A percentile compares a stretch with the other conserved stretches of the same genome.
Evolutionary conservation across 64 coral and sea anemone genomes (phyloP).

Genomic region (Porites lutea): DNA sequence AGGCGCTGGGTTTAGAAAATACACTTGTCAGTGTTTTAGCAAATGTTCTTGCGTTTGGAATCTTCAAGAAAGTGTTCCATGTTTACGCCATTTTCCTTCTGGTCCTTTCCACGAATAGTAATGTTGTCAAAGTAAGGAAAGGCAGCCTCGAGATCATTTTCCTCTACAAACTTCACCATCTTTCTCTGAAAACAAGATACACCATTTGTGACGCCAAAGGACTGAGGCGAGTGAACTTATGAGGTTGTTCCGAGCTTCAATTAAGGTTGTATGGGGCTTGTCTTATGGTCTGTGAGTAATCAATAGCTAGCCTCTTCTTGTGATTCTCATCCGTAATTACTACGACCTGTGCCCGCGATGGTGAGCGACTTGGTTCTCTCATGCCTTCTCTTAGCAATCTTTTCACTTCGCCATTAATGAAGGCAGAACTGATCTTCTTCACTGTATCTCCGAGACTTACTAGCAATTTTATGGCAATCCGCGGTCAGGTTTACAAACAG

Average conservation of each 20-base stretch:
- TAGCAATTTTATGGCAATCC: slow-evolving; percentile 36
- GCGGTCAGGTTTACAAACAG: slow-evolving; percentile 64
- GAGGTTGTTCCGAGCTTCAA: slow-evolving; percentile 47
- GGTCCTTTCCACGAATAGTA: slow-evolving; percentile 72
- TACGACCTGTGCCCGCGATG: slow-evolving; percentile 53
- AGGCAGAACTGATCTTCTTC: slow-evolving; percentile 32
- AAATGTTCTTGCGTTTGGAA: slow-evolving; percentile 21
- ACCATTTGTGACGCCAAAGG: slow-evolving; percentile 73
- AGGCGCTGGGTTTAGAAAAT: slow-evolving; percentile 69
- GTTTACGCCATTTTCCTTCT: slow-evolving; percentile 69
- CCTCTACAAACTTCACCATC: slow-evolving; percentile 71
- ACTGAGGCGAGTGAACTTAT: slow-evolving; percentile 62
- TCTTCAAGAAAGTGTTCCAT: slow-evolving; percentile 58
- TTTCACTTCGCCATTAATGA: slow-evolving; percentile 68
- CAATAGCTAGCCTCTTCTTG: slow-evolving; percentile 69
- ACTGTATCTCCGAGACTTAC: not conserved
- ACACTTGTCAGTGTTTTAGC: not conserved
- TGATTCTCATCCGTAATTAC: slow-evolving; percentile 77
- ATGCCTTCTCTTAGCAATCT: slow-evolving; percentile 67
- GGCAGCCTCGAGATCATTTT: slow-evolving; percentile 48
- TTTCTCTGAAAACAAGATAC: slow-evolving; percentile 71
- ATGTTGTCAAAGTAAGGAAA: slow-evolving; percentile 65
- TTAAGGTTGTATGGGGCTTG: slow-evolving; percentile 20
- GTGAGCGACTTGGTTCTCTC: slow-evolving; percentile 63
- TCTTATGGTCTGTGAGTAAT: slow-evolving; percentile 64